A percentile compares a stretch with the other conserved stretches of the same genome.
phyloP scores from a whole-genome alignment of 1,140 invertebrate genomes.

The Agrilus planipennis region DNA sequence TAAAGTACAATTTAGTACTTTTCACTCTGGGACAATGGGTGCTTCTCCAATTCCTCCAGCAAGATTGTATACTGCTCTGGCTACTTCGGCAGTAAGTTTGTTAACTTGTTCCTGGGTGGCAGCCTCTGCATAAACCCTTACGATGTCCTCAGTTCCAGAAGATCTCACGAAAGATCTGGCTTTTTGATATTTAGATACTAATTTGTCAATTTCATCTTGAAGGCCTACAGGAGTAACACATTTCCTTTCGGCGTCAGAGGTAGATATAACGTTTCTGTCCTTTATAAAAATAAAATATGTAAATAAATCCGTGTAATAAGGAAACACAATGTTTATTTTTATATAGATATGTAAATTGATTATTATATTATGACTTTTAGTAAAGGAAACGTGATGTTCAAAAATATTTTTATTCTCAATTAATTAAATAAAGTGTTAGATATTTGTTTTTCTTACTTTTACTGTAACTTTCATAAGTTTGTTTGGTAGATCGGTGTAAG shows the following conservation, averaged over 20 bases:
- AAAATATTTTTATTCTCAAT: too few species aligned
- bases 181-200: constrained; percentile 54
- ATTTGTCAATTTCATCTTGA: constrained; percentile 66
- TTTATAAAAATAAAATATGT: constrained; percentile 21
- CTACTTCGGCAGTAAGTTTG: constrained; percentile 62
- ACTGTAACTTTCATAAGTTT: constrained; percentile 80
- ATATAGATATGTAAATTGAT: too few species aligned
- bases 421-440: too few species aligned
- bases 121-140: constrained; percentile 93
- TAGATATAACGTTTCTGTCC: constrained; percentile 74
- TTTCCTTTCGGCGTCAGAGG: constrained; percentile 72
- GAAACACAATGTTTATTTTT: too few species aligned
- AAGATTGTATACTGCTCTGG: constrained; percentile 56
- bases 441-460: constrained; percentile 33
- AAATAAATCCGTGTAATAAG: too few species aligned
- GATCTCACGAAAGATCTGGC: constrained; percentile 86
- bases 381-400: too few species aligned
- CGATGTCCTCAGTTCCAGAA: constrained; percentile 95
- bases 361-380: too few species aligned
- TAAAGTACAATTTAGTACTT: constrained; percentile 2
- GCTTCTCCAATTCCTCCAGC: constrained; percentile 59
- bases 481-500: constrained; percentile 81
- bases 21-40: constrained; percentile 20
- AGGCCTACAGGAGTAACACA: constrained; percentile 70
- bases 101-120: constrained; percentile 60